Conservation (phyloP, 2,113 vertebrate species). For the Sitta europaea region DNA sequence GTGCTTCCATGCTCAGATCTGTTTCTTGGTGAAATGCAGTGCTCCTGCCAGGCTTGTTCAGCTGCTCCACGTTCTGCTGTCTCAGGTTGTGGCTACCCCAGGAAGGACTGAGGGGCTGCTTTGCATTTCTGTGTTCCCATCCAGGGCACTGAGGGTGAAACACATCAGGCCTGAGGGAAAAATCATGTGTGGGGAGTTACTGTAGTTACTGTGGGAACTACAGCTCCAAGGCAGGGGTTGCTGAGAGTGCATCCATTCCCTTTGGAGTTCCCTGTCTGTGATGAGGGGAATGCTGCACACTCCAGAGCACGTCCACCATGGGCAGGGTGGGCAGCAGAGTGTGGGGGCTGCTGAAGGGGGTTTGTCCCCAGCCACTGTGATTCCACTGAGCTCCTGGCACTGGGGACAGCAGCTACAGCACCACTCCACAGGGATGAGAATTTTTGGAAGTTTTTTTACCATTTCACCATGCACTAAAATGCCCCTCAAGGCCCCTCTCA, state of each 20-base stretch:
- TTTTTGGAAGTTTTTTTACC: not conserved
- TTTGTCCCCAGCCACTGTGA: not conserved
- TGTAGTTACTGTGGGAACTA: not conserved
- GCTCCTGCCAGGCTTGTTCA: not conserved
- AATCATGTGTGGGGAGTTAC: not conserved
- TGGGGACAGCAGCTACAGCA: not conserved
- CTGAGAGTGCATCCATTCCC: fast-evolving
- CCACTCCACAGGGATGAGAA: not conserved
- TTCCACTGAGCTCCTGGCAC: not conserved
- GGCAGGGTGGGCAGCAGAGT: not conserved
- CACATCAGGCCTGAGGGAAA: not conserved
- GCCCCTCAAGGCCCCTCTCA: not conserved
- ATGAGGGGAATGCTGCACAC: fast-evolving
- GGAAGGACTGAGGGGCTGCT: not conserved
- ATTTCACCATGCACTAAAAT: not conserved
- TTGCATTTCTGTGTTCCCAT: not conserved
- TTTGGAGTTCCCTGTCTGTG: not conserved
- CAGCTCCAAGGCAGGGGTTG: not conserved
- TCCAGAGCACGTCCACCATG: fast-evolving
- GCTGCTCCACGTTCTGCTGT: not conserved
- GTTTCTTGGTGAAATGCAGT: not conserved
- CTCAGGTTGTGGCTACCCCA: not conserved
- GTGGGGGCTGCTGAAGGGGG: too few species aligned
- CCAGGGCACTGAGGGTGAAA: not conserved
- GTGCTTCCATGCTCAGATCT: not conserved